Conservation (phyloP, 2,888 invertebrate species). For the Nomada fabriciana region DNA sequence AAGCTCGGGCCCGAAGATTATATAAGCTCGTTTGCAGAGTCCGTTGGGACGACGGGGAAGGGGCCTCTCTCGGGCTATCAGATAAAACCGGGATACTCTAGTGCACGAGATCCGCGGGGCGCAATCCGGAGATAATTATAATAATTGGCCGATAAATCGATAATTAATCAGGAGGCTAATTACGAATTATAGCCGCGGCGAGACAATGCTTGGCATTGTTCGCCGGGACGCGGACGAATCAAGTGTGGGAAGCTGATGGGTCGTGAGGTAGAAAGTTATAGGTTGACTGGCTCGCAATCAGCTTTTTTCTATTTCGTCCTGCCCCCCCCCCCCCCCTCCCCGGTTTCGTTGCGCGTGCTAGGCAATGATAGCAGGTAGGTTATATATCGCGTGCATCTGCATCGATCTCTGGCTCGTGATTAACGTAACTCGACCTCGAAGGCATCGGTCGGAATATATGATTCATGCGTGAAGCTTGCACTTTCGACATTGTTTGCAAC, state of each 20-base stretch:
- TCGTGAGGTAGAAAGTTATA: conserved; percentile 76
- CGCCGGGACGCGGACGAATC: conserved; percentile 62
- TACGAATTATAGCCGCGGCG: conserved; percentile 78
- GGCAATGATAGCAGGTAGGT: conserved; percentile 55
- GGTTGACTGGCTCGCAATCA: conserved; percentile 65
- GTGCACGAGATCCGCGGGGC: conserved; percentile 60
- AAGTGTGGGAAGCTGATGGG: conserved; percentile 81
- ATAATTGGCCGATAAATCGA: conserved; percentile 82
- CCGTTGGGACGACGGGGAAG: conserved; percentile 20
- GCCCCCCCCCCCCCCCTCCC: neutral
- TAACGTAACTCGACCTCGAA: conserved; percentile 69
- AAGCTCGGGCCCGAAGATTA: conserved; percentile 36
- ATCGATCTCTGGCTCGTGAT: conserved; percentile 67
- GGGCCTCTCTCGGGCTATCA: conserved; percentile 62
- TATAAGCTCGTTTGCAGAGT: conserved; percentile 23
- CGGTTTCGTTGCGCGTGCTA: conserved; percentile 16
- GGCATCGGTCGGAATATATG: conserved; percentile 67
- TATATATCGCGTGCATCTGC: conserved; percentile 55
- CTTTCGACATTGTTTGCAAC: conserved; percentile 71
- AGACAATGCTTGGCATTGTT: conserved; percentile 81
- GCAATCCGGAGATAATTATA: conserved; percentile 73
- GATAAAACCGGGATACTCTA: conserved; percentile 54
- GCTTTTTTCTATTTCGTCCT: neutral
- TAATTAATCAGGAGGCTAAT: conserved; percentile 82
- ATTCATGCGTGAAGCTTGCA: conserved; percentile 71